Conservation (phyloP, 2,113 vertebrate species). For the Tangachromis dhanisi region DNA sequence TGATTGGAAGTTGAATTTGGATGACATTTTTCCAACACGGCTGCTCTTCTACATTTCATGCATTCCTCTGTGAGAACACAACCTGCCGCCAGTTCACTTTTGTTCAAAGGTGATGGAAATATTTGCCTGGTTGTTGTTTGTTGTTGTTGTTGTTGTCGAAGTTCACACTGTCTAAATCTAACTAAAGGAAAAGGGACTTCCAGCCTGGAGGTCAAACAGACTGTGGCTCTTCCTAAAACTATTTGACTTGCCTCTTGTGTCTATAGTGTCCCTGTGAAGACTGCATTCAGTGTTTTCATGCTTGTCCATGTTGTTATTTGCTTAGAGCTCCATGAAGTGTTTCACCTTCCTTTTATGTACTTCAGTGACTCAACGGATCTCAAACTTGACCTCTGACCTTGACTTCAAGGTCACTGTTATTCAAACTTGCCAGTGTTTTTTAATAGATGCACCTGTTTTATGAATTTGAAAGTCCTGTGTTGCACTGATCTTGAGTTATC, state of each 20-base stretch:
- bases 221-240: background rate
- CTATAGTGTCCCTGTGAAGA: background rate
- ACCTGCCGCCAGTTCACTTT: background rate
- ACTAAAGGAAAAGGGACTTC: background rate
- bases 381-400: background rate
- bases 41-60: background rate
- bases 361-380: background rate
- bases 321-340: background rate
- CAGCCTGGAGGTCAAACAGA: background rate
- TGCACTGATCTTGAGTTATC: background rate
- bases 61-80: background rate
- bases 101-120: background rate
- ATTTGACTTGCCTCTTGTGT: too few species aligned
- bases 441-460: background rate
- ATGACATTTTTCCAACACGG: rapidly evolving
- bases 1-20: background rate
- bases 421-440: background rate
- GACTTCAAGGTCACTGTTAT: background rate
- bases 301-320: background rate
- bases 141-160: background rate
- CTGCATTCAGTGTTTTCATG: background rate
- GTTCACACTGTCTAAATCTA: background rate
- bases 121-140: background rate
- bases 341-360: background rate
- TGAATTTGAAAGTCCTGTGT: background rate